phyloP scores from a whole-genome alignment of 2,797 vertebrate species.

The Synaphobranchus kaupii region DNA sequence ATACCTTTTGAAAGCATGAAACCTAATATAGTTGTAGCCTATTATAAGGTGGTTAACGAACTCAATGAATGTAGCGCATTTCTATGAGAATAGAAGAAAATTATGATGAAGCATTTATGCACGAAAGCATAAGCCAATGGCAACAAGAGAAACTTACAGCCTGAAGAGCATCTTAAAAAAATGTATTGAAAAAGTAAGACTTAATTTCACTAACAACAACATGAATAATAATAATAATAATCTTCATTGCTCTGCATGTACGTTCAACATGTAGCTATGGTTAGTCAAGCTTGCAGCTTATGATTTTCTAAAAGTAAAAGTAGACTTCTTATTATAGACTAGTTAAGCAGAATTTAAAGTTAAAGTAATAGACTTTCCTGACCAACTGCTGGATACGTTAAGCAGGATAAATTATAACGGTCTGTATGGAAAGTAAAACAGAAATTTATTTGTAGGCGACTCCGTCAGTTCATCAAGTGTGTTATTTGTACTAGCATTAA shows the following conservation, averaged over 20 bases:
- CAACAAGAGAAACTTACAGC: not conserved
- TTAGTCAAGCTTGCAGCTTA: not conserved
- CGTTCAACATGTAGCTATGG: not conserved
- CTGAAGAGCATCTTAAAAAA: not conserved
- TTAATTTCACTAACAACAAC: not conserved
- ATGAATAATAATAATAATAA: not conserved
- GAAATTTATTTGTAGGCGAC: not conserved
- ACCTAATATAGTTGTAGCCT: not conserved
- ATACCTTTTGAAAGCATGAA: not conserved
- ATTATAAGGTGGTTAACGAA: not conserved
- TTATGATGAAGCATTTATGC: not conserved
- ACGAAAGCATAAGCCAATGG: not conserved
- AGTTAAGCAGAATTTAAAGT: not conserved
- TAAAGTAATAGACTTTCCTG: not conserved
- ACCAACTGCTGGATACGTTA: not conserved
- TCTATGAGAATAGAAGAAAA: not conserved
- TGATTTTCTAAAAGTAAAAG: not conserved
- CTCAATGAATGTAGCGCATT: not conserved
- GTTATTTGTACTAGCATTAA: not conserved
- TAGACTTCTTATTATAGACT: not conserved
- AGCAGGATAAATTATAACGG: not conserved
- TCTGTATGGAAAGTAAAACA: not conserved
- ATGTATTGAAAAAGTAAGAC: not conserved
- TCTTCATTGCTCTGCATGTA: not conserved
- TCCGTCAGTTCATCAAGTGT: not conserved